Percentiles rank a stretch among this genome's conserved stretches.
These are phyloP conservation scores for Ceraclea dissimilis DNA, from an alignment of 2,888 invertebrate genomes.

Conservation along the genomic window DNA sequence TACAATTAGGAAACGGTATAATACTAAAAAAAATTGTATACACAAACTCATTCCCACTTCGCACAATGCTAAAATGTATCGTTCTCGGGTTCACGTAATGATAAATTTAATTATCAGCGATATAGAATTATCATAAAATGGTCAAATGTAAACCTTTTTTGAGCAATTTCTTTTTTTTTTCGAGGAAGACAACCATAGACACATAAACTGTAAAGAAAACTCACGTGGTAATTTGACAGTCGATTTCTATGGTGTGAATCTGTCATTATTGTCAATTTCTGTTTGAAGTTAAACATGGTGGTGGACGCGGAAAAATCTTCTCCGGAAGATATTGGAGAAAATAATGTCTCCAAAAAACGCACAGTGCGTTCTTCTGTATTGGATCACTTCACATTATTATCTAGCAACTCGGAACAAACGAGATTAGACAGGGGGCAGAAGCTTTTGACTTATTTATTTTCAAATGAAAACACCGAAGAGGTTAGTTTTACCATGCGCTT, in stretches of 20 bases:
- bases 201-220: not conserved
- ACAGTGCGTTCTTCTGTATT: slow-evolving; percentile 33
- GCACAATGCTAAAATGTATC: too few species aligned
- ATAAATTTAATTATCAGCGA: too few species aligned
- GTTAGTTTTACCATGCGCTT: slow-evolving; percentile 24
- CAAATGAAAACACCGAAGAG: slow-evolving; percentile 18
- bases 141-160: too few species aligned
- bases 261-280: too few species aligned
- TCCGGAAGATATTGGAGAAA: not conserved
- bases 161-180: too few species aligned
- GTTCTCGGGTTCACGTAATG: too few species aligned
- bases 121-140: too few species aligned
- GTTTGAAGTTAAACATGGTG: not conserved
- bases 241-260: not conserved
- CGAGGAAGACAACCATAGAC: too few species aligned
- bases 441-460: slow-evolving; percentile 35
- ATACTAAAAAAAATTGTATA: too few species aligned
- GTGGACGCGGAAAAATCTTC: not conserved
- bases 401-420: slow-evolving; percentile 32
- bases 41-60: too few species aligned
- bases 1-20: too few species aligned
- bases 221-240: not conserved
- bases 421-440: slow-evolving; percentile 40
- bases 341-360: slow-evolving; percentile 12
- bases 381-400: slow-evolving; percentile 41